phyloP scores from a whole-genome alignment of 2,113 vertebrate genomes.

The Cyanoramphus novaezelandiae region DNA sequence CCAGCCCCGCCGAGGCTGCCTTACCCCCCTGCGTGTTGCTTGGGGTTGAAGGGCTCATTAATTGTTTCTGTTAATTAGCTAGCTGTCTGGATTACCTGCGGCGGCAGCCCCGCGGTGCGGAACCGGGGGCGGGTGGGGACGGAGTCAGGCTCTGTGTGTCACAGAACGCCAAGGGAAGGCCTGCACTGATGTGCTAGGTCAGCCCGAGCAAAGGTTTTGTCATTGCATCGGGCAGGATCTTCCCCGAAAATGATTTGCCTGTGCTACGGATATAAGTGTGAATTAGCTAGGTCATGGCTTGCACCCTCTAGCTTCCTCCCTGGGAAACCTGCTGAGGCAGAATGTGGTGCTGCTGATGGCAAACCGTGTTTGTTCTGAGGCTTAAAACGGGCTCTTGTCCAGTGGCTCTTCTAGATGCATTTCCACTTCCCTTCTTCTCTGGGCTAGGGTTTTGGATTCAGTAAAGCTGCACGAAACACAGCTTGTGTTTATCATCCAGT shows the following conservation, averaged over 20 bases:
- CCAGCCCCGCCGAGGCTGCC: not conserved
- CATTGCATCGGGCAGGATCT: not conserved
- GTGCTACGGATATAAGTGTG: not conserved
- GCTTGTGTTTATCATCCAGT: not conserved
- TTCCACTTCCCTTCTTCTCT: not conserved
- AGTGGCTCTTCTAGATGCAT: not conserved
- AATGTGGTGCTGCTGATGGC: not conserved
- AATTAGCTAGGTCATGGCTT: not conserved
- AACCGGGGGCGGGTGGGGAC: not conserved
- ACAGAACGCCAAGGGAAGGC: not conserved
- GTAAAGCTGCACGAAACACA: not conserved
- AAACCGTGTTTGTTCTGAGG: not conserved
- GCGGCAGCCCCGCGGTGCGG: not conserved
- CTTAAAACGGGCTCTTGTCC: not conserved
- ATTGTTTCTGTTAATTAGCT: not conserved
- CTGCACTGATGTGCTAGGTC: not conserved
- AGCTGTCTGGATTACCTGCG: too few species aligned
- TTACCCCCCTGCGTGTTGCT: fast-evolving
- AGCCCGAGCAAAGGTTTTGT: constrained; percentile 1
- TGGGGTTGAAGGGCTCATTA: not conserved
- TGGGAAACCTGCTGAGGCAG: not conserved
- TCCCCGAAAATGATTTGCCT: not conserved
- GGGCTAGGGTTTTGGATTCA: not conserved
- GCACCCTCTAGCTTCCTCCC: not conserved
- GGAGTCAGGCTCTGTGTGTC: not conserved